Conservation (phyloP, 2,888 invertebrate species). For the Platypus cylindrus region DNA sequence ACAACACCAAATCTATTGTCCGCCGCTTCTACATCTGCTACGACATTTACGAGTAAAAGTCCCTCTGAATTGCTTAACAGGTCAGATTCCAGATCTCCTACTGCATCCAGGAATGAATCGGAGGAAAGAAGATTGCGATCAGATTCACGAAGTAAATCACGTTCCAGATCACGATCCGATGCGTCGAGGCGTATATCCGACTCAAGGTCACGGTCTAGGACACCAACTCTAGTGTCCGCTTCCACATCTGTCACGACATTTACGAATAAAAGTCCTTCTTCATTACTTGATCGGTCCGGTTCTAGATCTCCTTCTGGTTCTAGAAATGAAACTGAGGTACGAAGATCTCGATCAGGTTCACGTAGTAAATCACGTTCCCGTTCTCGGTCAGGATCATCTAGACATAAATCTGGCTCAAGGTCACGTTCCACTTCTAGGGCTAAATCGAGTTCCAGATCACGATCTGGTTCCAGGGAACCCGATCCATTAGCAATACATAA, state of each 20-base stretch:
- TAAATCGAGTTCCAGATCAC: conserved; percentile 15
- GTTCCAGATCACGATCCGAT: conserved; percentile 19
- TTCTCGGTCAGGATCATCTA: conserved; percentile 22
- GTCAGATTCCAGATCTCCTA: conserved; percentile 13
- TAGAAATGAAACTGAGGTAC: conserved; percentile 18
- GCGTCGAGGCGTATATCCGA: conserved; percentile 23
- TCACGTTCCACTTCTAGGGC: conserved; percentile 22
- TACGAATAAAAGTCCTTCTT: too few species aligned
- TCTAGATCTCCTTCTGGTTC: conserved; percentile 24
- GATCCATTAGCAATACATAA: conserved; percentile 17
- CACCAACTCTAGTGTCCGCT: conserved; percentile 18
- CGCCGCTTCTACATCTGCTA: conserved; percentile 18
- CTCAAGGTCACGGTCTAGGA: conserved; percentile 27
- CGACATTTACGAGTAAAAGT: conserved; percentile 12
- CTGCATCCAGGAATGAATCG: conserved; percentile 27
- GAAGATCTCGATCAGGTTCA: conserved; percentile 16
- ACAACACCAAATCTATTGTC: conserved; percentile 17
- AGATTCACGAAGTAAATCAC: conserved; percentile 15
- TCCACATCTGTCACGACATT: conserved; percentile 15
- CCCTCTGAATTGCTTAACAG: conserved; percentile 3
- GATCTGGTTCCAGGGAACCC: conserved; percentile 17
- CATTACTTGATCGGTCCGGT: too few species aligned
- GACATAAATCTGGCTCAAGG: conserved; percentile 23
- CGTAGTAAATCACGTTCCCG: conserved; percentile 22
- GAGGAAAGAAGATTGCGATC: conserved; percentile 23